Evolutionary conservation across 2,797 vertebrate genomes (phyloP).

Genomic region (Adelosebastes latens): DNA sequence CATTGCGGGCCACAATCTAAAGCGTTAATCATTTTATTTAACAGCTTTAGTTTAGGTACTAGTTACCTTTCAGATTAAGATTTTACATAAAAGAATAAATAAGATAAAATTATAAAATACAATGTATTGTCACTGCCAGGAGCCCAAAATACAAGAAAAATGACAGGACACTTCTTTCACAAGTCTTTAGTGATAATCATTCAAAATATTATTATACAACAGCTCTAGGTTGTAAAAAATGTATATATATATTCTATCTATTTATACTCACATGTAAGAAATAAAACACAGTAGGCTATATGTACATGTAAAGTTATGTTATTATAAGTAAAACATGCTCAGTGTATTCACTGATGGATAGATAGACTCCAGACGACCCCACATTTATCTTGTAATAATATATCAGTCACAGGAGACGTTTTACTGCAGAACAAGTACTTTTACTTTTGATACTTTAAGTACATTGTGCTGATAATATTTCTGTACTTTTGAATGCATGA

Average conservation of each 20-base stretch:
- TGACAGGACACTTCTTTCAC: background rate
- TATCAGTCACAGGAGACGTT: background rate
- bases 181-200: too few relatives aligned
- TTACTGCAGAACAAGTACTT: background rate
- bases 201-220: too few relatives aligned
- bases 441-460: background rate
- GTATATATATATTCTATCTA: too few relatives aligned
- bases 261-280: background rate
- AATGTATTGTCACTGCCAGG: background rate
- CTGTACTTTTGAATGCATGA: background rate
- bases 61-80: background rate
- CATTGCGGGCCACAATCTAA: too few relatives aligned
- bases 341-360: background rate
- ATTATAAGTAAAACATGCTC: background rate
- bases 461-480: background rate
- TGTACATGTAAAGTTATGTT: background rate
- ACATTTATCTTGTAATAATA: background rate
- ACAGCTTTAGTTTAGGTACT: rapidly evolving
- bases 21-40: too few relatives aligned
- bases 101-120: background rate
- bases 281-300: background rate
- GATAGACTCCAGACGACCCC: too few relatives aligned
- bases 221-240: too few relatives aligned
- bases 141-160: background rate
- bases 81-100: background rate